Conservation (phyloP, 1,140 invertebrate genomes). For the Sitodiplosis mosellana region DNA sequence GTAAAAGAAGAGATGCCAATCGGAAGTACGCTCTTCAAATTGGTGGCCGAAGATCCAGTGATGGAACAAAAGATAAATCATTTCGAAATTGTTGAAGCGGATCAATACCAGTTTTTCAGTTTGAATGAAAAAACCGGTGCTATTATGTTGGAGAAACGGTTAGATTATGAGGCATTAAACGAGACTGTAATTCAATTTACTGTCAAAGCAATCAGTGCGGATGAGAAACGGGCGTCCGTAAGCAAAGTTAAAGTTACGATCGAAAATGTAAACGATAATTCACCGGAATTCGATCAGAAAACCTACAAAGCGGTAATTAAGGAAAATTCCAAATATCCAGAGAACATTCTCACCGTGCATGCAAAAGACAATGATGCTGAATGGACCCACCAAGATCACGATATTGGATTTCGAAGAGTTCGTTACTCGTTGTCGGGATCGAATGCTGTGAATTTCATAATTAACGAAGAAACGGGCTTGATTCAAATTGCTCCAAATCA, state of each 20-base stretch:
- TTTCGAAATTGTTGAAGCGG: constrained; percentile 31
- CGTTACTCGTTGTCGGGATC: constrained; percentile 49
- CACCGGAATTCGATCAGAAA: constrained; percentile 48
- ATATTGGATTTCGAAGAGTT: constrained; percentile 44
- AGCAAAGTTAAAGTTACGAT: constrained; percentile 49
- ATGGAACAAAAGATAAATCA: constrained; percentile 39
- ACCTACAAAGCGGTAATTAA: constrained; percentile 43
- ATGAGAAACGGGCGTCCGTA: constrained; percentile 41
- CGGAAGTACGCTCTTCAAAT: constrained; percentile 52
- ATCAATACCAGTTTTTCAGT: constrained; percentile 25
- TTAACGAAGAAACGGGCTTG: constrained; percentile 44
- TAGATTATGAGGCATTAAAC: constrained; percentile 53
- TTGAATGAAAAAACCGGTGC: constrained; percentile 46
- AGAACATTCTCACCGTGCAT: constrained; percentile 44
- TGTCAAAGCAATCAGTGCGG: constrained; percentile 48
- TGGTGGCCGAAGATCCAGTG: constrained; percentile 54
- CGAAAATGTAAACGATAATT: constrained; percentile 65
- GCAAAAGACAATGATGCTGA: constrained; percentile 52
- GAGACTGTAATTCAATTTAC: constrained; percentile 48
- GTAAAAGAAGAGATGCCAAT: constrained; percentile 60
- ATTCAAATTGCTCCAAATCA: constrained; percentile 47
- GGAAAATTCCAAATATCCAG: constrained; percentile 48
- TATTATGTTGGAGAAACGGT: constrained; percentile 44
- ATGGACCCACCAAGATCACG: constrained; percentile 35
- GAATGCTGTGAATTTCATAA: constrained; percentile 47